Evolutionary conservation across 1,140 invertebrate species (phyloP), one percentile per base, ranked within the genome.

Genomic region (Hylyphantes graminicola): DNA sequence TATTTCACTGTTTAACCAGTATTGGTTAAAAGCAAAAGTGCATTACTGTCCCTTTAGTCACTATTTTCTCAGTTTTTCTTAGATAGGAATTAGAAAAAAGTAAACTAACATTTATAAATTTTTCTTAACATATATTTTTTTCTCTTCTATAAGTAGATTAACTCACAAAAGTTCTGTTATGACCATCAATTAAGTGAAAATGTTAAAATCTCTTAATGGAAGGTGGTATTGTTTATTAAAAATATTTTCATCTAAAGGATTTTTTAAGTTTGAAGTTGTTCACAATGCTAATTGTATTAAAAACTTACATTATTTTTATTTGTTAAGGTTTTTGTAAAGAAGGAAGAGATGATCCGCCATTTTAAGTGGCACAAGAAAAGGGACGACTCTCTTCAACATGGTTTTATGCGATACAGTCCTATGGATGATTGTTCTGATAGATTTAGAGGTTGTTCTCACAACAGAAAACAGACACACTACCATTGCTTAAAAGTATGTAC

Each of bases 281-380:
- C 35, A 35, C 5, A 35, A 35, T 35, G 35, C 5, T 35, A 35
- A 35, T 35, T 35, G 1, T 35, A n/a, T 35, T 2, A 35, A 35
- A 35, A 35, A 35, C 35, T 35, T 35, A 2, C 1, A 35, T 35
- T 2, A 10, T 68, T 77, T 65, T 87, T 88, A 15, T 12, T 81
- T 54, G n/a, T 7, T 73, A 77, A 91, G 89, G 96, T 98, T 0
- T 97, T 99, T 89, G 94, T 97, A 86, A 98, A 98, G 89, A 98
- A 98, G 89, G 97, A 99, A 90, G 98, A 99, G 89, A 99, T 99
- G 95, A 98, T 99, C 73, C 93, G 98, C 64, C 98, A 99, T 90
- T 97, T 97, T 89, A 98, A 99, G 91, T 99, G 98, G 98, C 98
- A 99, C 90, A 98, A 98, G 91, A 99, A 99, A 90, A 92, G 97